These are phyloP conservation scores for Selene dorsalis DNA, from an alignment of 2,797 vertebrate species.

Conservation along the genomic window DNA sequence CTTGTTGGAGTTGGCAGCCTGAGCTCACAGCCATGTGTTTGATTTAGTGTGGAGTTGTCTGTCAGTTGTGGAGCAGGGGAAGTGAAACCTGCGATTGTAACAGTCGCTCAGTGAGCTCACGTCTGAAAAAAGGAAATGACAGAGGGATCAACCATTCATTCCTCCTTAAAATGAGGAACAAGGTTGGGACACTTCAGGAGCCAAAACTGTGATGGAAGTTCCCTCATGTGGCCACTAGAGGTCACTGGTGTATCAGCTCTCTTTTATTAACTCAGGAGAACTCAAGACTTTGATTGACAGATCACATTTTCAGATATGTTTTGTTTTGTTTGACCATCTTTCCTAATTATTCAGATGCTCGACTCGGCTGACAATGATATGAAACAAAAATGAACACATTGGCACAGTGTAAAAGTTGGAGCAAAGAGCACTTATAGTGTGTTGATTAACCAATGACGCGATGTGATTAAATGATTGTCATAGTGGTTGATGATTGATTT, in stretches of 20 bases:
- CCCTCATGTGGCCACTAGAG: slow-evolving; percentile 57
- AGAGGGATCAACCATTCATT: not conserved
- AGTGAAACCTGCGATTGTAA: slow-evolving; percentile 19
- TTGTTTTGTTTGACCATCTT: not conserved
- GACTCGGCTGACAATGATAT: not conserved
- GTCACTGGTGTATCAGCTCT: slow-evolving; percentile 43
- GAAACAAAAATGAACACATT: not conserved
- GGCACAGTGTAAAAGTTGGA: not conserved
- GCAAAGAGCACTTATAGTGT: not conserved
- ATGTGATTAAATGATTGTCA: not conserved
- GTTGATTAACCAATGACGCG: not conserved
- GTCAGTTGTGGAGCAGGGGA: slow-evolving; percentile 17
- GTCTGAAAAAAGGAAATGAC: slow-evolving; percentile 15
- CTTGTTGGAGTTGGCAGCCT: not conserved
- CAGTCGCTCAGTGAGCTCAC: not conserved
- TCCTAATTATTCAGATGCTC: not conserved
- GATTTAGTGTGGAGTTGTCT: slow-evolving; percentile 1
- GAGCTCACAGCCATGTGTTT: not conserved
- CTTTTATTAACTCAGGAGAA: not conserved
- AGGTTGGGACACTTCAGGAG: not conserved
- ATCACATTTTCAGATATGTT: not conserved
- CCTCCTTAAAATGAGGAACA: not conserved
- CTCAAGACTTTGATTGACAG: not conserved
- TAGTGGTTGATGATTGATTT: not conserved
- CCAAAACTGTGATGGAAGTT: not conserved